phyloP scores from a whole-genome alignment of 2,113 vertebrate genomes.

The Callopanchax toddi region DNA sequence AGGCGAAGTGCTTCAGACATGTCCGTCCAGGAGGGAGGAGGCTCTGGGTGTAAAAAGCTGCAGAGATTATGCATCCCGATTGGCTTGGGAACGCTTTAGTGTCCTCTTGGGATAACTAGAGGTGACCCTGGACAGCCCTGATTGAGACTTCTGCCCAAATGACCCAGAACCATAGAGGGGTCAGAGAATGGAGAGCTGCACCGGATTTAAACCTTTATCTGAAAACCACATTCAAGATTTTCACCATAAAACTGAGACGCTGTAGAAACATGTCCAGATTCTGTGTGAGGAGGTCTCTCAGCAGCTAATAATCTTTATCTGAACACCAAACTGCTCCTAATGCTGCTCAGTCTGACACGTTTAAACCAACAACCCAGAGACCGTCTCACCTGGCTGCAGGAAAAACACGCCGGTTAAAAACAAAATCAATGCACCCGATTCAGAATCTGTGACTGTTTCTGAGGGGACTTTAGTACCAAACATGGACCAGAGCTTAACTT shows the following conservation, averaged over 20 bases:
- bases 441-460: too few species aligned
- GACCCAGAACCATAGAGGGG: too few species aligned
- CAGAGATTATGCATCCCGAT: not conserved
- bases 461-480: too few species aligned
- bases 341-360: not conserved
- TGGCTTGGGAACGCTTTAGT: slow-evolving; percentile 1
- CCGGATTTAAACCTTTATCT: not conserved
- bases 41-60: not conserved
- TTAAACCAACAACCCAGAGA: not conserved
- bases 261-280: not conserved
- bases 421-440: too few species aligned
- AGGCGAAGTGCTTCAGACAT: slow-evolving; percentile 4
- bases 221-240: too few species aligned
- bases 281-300: not conserved
- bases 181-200: too few species aligned
- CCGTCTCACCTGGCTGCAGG: not conserved
- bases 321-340: not conserved
- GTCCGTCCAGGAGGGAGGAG: not conserved
- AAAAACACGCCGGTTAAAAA: not conserved
- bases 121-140: not conserved
- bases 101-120: not conserved
- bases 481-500: not conserved
- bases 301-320: not conserved
- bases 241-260: too few species aligned
- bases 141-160: too few species aligned